Evolutionary conservation across 2,797 vertebrate genomes (phyloP).

Genomic region (Podarcis siculus): DNA sequence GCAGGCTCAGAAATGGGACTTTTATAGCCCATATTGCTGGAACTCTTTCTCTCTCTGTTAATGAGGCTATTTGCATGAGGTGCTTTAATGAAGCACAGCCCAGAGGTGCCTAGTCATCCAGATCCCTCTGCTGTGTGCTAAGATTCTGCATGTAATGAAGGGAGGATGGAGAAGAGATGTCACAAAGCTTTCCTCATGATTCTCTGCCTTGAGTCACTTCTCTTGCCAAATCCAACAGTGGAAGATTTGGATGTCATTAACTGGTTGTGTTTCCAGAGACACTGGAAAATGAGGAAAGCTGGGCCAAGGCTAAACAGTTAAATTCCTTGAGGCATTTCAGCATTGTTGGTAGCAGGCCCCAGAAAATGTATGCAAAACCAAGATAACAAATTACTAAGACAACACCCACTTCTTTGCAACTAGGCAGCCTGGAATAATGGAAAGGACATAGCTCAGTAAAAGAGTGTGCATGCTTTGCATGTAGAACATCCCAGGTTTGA

Average conservation of each 20-base stretch:
- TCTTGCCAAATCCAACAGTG: background rate
- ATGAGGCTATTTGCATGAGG: background rate
- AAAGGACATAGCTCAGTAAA: background rate
- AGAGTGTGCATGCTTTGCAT: background rate
- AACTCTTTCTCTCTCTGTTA: background rate
- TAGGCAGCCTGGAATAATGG: background rate
- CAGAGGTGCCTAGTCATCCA: background rate
- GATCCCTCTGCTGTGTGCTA: background rate
- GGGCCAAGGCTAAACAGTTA: background rate
- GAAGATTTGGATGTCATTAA: background rate
- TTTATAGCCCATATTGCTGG: background rate
- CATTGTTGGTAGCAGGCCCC: background rate
- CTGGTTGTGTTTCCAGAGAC: background rate
- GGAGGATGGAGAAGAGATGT: background rate
- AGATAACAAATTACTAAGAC: background rate
- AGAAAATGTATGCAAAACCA: conserved; percentile 3
- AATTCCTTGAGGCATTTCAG: background rate
- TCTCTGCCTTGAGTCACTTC: background rate
- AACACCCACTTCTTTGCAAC: background rate
- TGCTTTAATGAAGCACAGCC: background rate
- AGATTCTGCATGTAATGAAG: background rate
- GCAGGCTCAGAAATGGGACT: background rate
- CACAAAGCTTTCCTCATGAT: background rate
- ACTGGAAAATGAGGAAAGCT: background rate
- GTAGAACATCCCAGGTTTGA: background rate